A percentile compares a stretch with the other conserved stretches of the same genome.
Conservation (phyloP, 2,797 vertebrate genomes). For the Adelosebastes latens region DNA sequence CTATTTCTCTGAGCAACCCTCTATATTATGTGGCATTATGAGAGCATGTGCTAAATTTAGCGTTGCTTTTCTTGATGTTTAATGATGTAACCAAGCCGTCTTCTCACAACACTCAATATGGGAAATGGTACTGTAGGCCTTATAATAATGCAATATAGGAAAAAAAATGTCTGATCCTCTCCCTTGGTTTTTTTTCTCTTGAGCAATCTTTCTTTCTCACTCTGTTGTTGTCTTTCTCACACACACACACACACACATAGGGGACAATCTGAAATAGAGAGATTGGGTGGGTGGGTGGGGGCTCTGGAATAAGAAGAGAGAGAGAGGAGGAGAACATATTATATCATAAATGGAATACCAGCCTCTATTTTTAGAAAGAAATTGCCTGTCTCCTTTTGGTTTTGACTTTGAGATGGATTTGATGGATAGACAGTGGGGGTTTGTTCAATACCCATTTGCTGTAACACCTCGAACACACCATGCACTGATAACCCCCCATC, state of each 20-base stretch:
- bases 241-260: not conserved
- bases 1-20: not conserved
- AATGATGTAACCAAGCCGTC: not conserved
- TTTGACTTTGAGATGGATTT: conserved; percentile 16
- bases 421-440: conserved; percentile 9
- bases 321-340: not conserved
- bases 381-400: conserved; percentile 13
- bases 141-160: not conserved
- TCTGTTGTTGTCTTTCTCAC: conserved; percentile 1
- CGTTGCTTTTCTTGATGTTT: conserved; percentile 7
- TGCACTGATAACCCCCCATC: conserved; percentile 17
- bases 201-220: not conserved
- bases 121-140: not conserved
- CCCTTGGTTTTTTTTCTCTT: not conserved
- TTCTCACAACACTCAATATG: not conserved
- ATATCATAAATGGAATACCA: conserved; percentile 34
- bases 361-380: conserved; percentile 25
- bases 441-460: conserved; percentile 29
- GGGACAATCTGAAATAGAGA: conserved; percentile 6
- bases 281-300: not conserved
- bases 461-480: conserved; percentile 9
- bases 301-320: not conserved
- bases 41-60: conserved; percentile 5
- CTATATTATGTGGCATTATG: not conserved
- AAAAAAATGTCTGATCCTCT: not conserved